Base-by-base conservation (phyloP, 2,888 invertebrate species). In the Lithophane leautieri region DNA sequence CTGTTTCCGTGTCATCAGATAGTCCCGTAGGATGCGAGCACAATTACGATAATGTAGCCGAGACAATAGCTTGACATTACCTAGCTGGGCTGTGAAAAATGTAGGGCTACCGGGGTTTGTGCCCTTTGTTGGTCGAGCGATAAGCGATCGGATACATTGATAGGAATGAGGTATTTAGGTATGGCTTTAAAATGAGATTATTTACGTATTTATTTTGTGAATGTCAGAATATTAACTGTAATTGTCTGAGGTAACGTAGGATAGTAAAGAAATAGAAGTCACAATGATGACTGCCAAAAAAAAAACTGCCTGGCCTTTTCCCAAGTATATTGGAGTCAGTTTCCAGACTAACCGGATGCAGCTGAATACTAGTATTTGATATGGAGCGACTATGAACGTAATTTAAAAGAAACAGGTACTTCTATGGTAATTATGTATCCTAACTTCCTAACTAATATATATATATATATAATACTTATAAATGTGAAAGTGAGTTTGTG, bases 1-100 rank as follows among this genome's bases (percentile, higher is more conserved):
- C 73, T 71, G 40, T 66, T 74, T 78, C 82, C 81, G 63, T 61
- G 62, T 73, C 76, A 84, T 76, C 82, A 74, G 81, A 89, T 86
- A 79, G 85, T 92, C 92, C 91, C 92, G 70, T 71, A 89, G 92
- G 92, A 90, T 89, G 87, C 86, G 81, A 77, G 79, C 83, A 90
- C 93, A 93, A 94, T 94, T 93, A 94, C 91, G 86, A 89, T 93
- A 94, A 93, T 89, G 86, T 84, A 89, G 62, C 62, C 11, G 73
- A 70, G 84, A 86, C 87, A 84, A 81, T 81, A 76, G 60, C 50
- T 61, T 78, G 75, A 73, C 77, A 78, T 56, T 66, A 70, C 69
- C 60, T 71, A 42, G 60, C 74, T 50, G 47, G 58, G 22, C 47
- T 74, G 71, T 69, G 74, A 81, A 76, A 81, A 86, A 70, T 77